Evolutionary conservation across 2,797 vertebrate genomes (phyloP).

Genomic region (Botia almorhae): DNA sequence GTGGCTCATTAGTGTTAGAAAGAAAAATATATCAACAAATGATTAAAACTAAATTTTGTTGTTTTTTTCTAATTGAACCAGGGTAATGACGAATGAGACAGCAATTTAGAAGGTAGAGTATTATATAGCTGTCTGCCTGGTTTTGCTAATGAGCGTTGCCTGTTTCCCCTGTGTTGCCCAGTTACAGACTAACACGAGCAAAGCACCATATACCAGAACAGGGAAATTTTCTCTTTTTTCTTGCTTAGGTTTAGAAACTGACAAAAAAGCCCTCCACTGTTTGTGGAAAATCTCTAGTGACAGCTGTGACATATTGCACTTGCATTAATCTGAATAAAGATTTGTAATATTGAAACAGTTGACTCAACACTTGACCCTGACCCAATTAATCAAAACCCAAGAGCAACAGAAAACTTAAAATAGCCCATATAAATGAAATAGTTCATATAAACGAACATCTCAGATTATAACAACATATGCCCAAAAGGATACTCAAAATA

Average conservation of each 20-base stretch:
- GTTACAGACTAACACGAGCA: slow-evolving; percentile 71
- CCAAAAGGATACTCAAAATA: background rate
- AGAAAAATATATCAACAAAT: slow-evolving; percentile 63
- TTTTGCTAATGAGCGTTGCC: slow-evolving; percentile 78
- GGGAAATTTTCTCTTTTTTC: slow-evolving; percentile 52
- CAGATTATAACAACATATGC: background rate
- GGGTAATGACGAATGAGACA: slow-evolving; percentile 68
- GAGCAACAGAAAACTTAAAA: slow-evolving; percentile 4
- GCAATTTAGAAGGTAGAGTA: slow-evolving; percentile 73
- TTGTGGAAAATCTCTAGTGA: slow-evolving; percentile 50
- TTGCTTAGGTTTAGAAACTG: slow-evolving; percentile 12
- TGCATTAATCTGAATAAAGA: slow-evolving; percentile 39
- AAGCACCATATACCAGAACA: slow-evolving; percentile 62
- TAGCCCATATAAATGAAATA: background rate
- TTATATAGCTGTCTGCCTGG: slow-evolving; percentile 72
- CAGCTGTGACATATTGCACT: slow-evolving; percentile 33
- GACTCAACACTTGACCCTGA: slow-evolving; percentile 9
- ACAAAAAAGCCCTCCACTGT: slow-evolving; percentile 1
- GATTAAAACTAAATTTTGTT: slow-evolving; percentile 64
- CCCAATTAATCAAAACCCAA: background rate
- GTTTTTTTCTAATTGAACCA: slow-evolving; percentile 75
- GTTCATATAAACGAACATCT: background rate
- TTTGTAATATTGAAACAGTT: slow-evolving; percentile 20
- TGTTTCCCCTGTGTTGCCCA: slow-evolving; percentile 82
- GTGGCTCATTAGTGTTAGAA: slow-evolving; percentile 34